A percentile compares a stretch with the other conserved stretches of the same genome.
These are phyloP conservation scores for Platyscapa corneri DNA, from an alignment of 1,140 invertebrate species.

Conservation along the genomic window DNA sequence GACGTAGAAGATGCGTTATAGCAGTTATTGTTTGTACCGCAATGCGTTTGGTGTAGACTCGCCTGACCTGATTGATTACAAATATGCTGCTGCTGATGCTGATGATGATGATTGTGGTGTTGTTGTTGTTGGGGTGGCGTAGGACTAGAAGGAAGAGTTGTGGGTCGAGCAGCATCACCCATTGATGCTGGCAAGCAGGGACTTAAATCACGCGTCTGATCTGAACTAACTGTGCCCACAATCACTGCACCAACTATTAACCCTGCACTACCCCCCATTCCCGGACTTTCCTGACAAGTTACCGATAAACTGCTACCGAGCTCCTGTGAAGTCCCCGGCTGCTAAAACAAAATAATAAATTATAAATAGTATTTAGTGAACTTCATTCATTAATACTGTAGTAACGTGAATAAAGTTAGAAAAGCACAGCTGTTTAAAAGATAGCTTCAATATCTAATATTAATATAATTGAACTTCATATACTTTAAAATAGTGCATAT, in stretches of 20 bases:
- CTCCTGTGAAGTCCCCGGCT: slow-evolving; percentile 73
- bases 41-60: slow-evolving; percentile 69
- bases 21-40: slow-evolving; percentile 72
- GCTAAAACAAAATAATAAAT: slow-evolving; percentile 49
- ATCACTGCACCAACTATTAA: neutral
- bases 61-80: slow-evolving; percentile 62
- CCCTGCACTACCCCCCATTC: neutral
- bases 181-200: slow-evolving; percentile 81
- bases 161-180: slow-evolving; percentile 76
- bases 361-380: no score
- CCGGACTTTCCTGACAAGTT: slow-evolving; percentile 70
- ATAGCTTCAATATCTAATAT: no score
- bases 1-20: slow-evolving; percentile 70
- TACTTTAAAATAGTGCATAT: no score
- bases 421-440: no score
- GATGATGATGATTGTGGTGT: slow-evolving; percentile 58
- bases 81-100: slow-evolving; percentile 63
- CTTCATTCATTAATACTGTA: no score
- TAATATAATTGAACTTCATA: no score
- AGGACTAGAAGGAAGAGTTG: slow-evolving; percentile 70
- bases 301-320: slow-evolving; percentile 72
- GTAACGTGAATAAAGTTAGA: no score
- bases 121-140: slow-evolving; percentile 58
- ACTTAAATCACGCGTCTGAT: slow-evolving; percentile 81
- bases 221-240: slow-evolving; percentile 67